Base-by-base conservation (phyloP, 2,797 vertebrate genomes). In the Periophthalmus magnuspinnatus region DNA sequence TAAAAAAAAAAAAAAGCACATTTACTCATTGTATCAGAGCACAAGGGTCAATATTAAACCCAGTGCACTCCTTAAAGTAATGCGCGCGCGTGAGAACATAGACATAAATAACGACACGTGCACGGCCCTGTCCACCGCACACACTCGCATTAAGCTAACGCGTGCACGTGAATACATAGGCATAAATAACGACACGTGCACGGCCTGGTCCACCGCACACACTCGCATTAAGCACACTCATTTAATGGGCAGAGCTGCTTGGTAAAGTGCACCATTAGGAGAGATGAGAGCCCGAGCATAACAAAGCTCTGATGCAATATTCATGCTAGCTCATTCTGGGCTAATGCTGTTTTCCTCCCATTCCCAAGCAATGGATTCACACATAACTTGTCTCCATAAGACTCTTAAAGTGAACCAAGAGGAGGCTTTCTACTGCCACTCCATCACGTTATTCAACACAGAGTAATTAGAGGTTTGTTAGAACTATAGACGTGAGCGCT, bases 261-360 rank as follows among this genome's bases (percentile, higher is more conserved):
- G 90, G 90, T 94, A 95, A 96, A 95, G 94, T 95, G 93, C 93
- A 93, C 91, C 93, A 95, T 95, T 95, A 95, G 94, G 93, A 93
- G 92, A 93, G 94, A 92, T 86, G 90, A 91, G 93, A 92, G 91
- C 86, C 86, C 80, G 88, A 84, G 84, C 91, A 89, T 90, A 94
- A 95, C 93, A 95, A 94, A 92, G 92, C 93, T 90, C 90, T 88
- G 88, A 94, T 95, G 91, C 94, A 96, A 95, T 94, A 95, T 94
- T 94, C 93, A 96, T 95, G 94, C 84, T 84, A 91, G 86, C 90
- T 86, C 90, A 91, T 93, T 92, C 92, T 90, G 88, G 89, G 75
- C 65, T 69, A 88, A 91, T 88, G 89, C 90, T 92, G 89, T 90
- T 92, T 91, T 77, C 82, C 84, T 87, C 88, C 41, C 82, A 80